These are phyloP conservation scores for Megaleporinus macrocephalus DNA, from an alignment of 2,113 vertebrate species.

Conservation along the genomic window DNA sequence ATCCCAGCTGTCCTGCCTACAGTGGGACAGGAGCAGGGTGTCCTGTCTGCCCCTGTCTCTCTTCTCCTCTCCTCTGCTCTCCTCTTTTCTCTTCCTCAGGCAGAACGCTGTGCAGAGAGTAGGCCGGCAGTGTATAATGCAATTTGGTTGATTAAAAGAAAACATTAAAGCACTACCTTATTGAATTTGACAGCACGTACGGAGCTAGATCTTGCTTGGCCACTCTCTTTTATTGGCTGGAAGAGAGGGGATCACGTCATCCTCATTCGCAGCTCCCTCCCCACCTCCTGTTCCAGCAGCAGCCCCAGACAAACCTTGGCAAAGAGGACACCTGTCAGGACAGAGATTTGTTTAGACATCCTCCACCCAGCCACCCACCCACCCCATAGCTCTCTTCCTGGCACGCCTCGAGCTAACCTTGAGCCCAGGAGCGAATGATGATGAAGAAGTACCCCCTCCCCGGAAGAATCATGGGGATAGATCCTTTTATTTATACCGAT, in stretches of 20 bases:
- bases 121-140: conserved; percentile 77
- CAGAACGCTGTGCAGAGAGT: conserved; percentile 45
- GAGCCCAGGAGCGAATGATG: conserved; percentile 44
- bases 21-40: conserved; percentile 23
- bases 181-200: conserved; percentile 85
- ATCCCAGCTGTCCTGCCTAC: conserved; percentile 49
- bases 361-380: conserved; percentile 29
- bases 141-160: conserved; percentile 88
- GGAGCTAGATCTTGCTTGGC: conserved; percentile 77
- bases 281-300: conserved; percentile 58
- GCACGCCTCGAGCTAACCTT: conserved; percentile 70
- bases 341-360: conserved; percentile 73
- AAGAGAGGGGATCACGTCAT: conserved; percentile 83
- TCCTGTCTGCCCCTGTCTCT: conserved; percentile 40
- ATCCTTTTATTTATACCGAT: conserved; percentile 74
- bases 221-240: conserved; percentile 84
- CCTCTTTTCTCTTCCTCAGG: background rate
- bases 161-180: conserved; percentile 85
- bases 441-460: conserved; percentile 39
- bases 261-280: conserved; percentile 52
- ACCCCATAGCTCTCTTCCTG: conserved; percentile 47
- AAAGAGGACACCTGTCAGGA: conserved; percentile 75
- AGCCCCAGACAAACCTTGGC: conserved; percentile 75
- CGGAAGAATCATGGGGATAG: conserved; percentile 53
- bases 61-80: background rate